These are phyloP conservation scores for honey bee (Apis mellifera) DNA, from an alignment of 1,140 invertebrate species.

Conservation along the genomic window DNA sequence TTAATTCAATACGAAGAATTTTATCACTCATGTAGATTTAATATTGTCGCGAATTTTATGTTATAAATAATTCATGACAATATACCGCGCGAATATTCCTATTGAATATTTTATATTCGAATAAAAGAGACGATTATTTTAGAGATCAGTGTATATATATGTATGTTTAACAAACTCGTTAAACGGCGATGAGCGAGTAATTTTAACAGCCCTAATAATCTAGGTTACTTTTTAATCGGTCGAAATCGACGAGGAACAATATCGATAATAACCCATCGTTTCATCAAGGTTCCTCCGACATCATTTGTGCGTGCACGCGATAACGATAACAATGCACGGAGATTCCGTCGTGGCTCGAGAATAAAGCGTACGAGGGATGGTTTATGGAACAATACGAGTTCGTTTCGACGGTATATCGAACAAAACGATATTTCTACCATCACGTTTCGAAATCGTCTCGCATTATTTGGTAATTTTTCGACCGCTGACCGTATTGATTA, in stretches of 20 bases:
- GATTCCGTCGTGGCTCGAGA: background rate
- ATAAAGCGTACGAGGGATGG: constrained; percentile 5
- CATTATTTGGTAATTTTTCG: background rate
- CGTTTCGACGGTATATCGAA: constrained; percentile 36
- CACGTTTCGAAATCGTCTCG: background rate
- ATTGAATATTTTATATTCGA: background rate
- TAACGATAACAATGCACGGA: constrained; percentile 29
- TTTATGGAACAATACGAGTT: constrained; percentile 37
- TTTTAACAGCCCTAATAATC: background rate
- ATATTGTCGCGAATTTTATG: background rate
- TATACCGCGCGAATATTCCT: background rate
- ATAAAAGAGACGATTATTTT: background rate
- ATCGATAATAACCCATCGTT: constrained; percentile 10
- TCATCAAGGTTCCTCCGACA: constrained; percentile 1
- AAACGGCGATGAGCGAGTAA: background rate
- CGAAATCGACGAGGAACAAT: background rate
- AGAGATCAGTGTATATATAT: too few relatives aligned
- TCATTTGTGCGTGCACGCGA: constrained; percentile 42
- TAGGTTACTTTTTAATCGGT: constrained; percentile 13
- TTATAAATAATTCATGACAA: background rate
- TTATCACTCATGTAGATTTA: background rate
- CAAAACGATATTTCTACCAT: constrained; percentile 6
- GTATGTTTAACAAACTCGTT: background rate
- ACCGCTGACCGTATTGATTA: too few relatives aligned
- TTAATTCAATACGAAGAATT: background rate